Conservation (phyloP, 2,113 vertebrate genomes). For the Mastomys natalensis region DNA sequence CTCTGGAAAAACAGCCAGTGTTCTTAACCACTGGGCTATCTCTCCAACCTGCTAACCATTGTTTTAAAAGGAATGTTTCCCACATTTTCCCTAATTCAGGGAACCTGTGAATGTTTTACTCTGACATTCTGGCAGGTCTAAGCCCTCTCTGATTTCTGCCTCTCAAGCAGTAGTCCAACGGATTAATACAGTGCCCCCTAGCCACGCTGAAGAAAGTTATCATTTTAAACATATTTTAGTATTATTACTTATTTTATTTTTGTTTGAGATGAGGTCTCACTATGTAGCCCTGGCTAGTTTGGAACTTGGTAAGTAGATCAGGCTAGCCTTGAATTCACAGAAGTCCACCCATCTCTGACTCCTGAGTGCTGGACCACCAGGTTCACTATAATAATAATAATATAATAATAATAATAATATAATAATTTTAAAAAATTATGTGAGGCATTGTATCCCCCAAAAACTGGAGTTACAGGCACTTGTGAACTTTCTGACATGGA, state of each 20-base stretch:
- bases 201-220: neutral
- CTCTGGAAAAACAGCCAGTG: too few species aligned
- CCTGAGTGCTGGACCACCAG: neutral
- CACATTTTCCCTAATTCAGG: neutral
- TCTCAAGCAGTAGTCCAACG: neutral
- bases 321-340: neutral
- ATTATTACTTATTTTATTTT: neutral
- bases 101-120: fast-evolving
- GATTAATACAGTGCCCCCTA: neutral
- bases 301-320: neutral
- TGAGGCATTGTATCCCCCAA: neutral
- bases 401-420: too few species aligned
- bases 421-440: neutral
- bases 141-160: neutral
- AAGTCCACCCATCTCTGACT: neutral
- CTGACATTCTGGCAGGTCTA: neutral
- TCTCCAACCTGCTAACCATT: neutral
- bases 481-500: neutral
- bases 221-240: neutral
- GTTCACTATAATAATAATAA: neutral
- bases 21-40: too few species aligned
- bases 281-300: neutral
- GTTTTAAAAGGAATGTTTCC: neutral
- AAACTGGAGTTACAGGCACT: neutral
- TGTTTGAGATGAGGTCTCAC: neutral